Evolutionary conservation across 2,797 vertebrate species (phyloP), one percentile per base, ranked within the genome.

Genomic region (Pteronotus mesoamericanus): DNA sequence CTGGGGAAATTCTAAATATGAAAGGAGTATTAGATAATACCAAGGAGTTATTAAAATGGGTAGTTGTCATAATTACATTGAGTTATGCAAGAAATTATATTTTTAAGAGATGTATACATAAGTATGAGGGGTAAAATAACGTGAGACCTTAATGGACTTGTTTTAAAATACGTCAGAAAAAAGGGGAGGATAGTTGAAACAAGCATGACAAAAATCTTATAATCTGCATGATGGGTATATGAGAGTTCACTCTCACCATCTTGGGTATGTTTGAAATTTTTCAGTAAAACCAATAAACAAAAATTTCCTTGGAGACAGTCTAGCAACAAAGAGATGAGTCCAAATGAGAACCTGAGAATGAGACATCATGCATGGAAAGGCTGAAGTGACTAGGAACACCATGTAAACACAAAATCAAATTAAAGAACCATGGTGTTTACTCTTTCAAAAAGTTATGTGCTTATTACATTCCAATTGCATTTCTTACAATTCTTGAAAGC

Each of bases 161-260:
- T 80, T 87, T 91, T 51, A 91, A 97, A 94, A 86, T 85, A 89
- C n/a, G 55, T 53, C 44, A 42, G 15, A 37, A 77, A 59, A 55
- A 61, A 66, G 42, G 21, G 5, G 6, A 24, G 32, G 24, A 78
- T 5, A 75, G 34, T 46, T 55, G 69, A 72, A 77, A 83, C 7
- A 86, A 71, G 14, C 21, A 57, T 3, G 19, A 32, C 22, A 84
- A 80, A 80, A 80, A 69, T 51, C 34, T 89, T 44, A 74, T 22
- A 79, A 34, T 89, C 39, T 42, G 26, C 39, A 55, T 51, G 61
- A 48, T 34, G 26, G 55, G 19, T 69, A 55, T 18, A 55, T 19
- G 11, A 26, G 18, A 15, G 15, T 55, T 78, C 16, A 1, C 46
- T 79, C 22, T 69, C 57, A 80, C 48, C 66, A 46, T 57, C 55